Evolutionary conservation across 2,888 invertebrate genomes (phyloP).

Genomic region (Polia nebulosa): DNA sequence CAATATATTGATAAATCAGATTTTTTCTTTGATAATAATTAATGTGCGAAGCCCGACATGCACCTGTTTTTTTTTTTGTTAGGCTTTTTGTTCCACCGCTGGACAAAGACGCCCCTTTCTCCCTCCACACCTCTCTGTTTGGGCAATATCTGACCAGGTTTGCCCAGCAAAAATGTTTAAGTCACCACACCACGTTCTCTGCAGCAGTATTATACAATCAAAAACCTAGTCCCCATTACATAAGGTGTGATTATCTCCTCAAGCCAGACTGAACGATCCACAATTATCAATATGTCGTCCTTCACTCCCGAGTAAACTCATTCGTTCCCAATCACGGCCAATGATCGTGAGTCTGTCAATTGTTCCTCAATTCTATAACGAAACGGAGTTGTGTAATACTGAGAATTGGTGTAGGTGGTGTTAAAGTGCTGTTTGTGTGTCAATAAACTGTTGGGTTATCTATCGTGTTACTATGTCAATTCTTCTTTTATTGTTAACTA

Average conservation of each 20-base stretch:
- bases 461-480: background rate
- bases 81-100: too few relatives aligned
- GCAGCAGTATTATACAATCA: too few relatives aligned
- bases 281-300: conserved; percentile 48
- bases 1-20: too few relatives aligned
- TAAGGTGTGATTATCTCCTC: conserved; percentile 2
- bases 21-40: too few relatives aligned
- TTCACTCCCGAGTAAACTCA: conserved; percentile 51
- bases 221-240: background rate
- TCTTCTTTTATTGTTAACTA: background rate
- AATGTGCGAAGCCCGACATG: too few relatives aligned
- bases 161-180: too few relatives aligned
- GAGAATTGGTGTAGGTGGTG: conserved; percentile 13
- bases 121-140: too few relatives aligned
- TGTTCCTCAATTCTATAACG: conserved; percentile 31
- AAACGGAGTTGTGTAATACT: conserved; percentile 1
- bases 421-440: background rate
- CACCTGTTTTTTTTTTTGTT: too few relatives aligned
- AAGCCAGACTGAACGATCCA: background rate
- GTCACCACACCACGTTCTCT: too few relatives aligned
- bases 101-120: too few relatives aligned
- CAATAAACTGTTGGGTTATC: background rate
- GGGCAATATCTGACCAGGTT: too few relatives aligned
- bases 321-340: conserved; percentile 61
- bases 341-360: conserved; percentile 66